These are phyloP conservation scores for Australoheros scitulus DNA, from an alignment of 2,113 vertebrate genomes.

Conservation along the genomic window DNA sequence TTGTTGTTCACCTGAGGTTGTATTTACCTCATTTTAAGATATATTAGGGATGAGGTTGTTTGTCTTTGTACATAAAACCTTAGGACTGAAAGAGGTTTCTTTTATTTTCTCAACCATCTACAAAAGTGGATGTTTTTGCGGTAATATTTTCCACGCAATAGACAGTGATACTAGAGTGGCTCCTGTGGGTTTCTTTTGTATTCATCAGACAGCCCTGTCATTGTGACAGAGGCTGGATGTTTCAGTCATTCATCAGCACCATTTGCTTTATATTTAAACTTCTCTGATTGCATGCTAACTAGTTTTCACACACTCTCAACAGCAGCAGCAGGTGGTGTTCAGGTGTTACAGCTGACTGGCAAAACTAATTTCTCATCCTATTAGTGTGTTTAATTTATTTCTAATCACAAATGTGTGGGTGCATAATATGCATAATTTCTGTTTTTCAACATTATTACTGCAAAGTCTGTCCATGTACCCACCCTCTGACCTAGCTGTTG, in stretches of 20 bases:
- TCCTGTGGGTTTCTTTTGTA: not conserved
- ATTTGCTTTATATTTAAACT: not conserved
- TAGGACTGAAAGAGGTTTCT: not conserved
- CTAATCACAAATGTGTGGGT: not conserved
- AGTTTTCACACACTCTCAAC: not conserved
- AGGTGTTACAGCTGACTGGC: conserved; percentile 2
- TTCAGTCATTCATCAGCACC: conserved; percentile 1
- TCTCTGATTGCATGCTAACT: not conserved
- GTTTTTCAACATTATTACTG: not conserved
- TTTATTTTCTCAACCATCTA: not conserved
- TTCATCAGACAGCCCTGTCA: not conserved
- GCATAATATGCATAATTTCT: not conserved
- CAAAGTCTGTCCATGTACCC: not conserved
- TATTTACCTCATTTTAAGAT: not conserved
- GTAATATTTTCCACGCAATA: not conserved
- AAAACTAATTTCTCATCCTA: not conserved
- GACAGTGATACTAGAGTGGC: not conserved
- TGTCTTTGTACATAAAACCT: not conserved
- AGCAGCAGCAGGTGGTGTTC: not conserved
- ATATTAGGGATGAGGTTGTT: not conserved
- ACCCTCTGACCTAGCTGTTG: not conserved
- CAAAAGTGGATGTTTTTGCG: not conserved
- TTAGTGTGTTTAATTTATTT: conserved; percentile 9
- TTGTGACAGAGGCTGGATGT: not conserved
- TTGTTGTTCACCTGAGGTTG: not conserved